Evolutionary conservation across 2,888 invertebrate genomes (phyloP), one percentile per base, ranked within the genome.

Genomic region (Cephus rjabovi): DNA sequence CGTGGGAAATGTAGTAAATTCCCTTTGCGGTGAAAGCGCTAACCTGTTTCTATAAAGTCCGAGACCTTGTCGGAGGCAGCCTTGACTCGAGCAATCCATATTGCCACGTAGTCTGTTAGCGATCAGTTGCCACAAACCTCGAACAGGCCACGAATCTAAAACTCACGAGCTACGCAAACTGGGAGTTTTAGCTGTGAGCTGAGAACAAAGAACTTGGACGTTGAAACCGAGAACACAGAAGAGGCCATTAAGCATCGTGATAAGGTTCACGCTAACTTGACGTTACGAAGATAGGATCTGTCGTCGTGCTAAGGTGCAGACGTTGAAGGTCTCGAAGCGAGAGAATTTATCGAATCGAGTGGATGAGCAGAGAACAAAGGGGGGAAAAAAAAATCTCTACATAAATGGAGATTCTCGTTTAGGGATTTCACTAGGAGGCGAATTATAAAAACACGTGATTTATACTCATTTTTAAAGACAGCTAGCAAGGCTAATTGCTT

Each of bases 181-280:
- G 56, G 23, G 56, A 15, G 15, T 56, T 56, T 56, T 1, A 56
- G 23, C 23, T 15, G 9, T 56, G 23, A 56, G 56, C 1, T 9
- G 56, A 9, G 56, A 56, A 56, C 56, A 23, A 56, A 56, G 56
- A 56, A 56, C 56, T 80, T 74, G 80, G 78, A 74, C 79, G 74
- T 76, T 77, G 37, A 31, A 76, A 37, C 74, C 79, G 73, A 80
- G 76, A 79, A 74, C 74, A 81, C 79, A 77, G 77, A 74, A 79
- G 81, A 73, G 76, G n/a, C 75, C 73, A 34, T 35, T 40, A 76
- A 1, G 71, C 82, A 56, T 56, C 11, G 74, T 12, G 89, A 89
- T 89, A 89, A 88, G 84, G 78, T 80, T 85, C 89, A 89, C 89
- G 89, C 88, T 81, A 89, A 86, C 82, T 74, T 74, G 80, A 81